Evolutionary conservation across 2,888 invertebrate genomes (phyloP), one percentile per base, ranked within the genome.

Genomic region (Philopedon plagiatum): DNA sequence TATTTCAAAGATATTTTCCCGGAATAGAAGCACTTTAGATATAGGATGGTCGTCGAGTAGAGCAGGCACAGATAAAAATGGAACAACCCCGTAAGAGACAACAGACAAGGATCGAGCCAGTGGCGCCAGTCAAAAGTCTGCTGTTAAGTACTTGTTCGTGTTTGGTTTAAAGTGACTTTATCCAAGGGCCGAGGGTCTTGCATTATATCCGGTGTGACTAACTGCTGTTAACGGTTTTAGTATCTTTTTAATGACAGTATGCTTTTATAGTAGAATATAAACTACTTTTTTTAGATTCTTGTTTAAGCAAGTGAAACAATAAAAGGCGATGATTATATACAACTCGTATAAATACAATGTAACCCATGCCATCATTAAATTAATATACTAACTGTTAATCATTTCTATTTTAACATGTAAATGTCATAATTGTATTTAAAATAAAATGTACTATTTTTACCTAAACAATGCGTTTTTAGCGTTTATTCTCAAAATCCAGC

Each of bases 111-210:
- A 74, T 57, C 51, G 57, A 68, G 66, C 63, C 44, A 71, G 67
- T 76, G 81, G 82, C 81, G 81, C 82, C 82, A 80, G 72, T 73
- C 76, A 37, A 67, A 76, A 77, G 81, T 81, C 81, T 81, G 79
- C 75, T 75, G 76, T 74, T 78, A 81, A 82, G 81, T 80, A 81
- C 80, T 80, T 80, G 79, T 80, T 78, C 78, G 77, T 81, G 81
- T 82, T 78, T 49, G 49, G 77, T 73, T 75, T 76, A 77, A 80
- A 82, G 81, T 82, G 81, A 78, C 79, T 82, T 80, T 81, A 81
- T 82, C 80, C 77, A 76, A 67, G 66, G 66, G 66, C 49, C 46
- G 37, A 74, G 75, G 76, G 77, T 78, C 78, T 79, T 75, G 73
- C 77, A 76, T 77, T 73, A 75, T 78, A 80, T 81, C 81, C 81